Evolutionary conservation across 2,113 vertebrate genomes (phyloP), one percentile per base, ranked within the genome.

Genomic region (Rana temporaria): DNA sequence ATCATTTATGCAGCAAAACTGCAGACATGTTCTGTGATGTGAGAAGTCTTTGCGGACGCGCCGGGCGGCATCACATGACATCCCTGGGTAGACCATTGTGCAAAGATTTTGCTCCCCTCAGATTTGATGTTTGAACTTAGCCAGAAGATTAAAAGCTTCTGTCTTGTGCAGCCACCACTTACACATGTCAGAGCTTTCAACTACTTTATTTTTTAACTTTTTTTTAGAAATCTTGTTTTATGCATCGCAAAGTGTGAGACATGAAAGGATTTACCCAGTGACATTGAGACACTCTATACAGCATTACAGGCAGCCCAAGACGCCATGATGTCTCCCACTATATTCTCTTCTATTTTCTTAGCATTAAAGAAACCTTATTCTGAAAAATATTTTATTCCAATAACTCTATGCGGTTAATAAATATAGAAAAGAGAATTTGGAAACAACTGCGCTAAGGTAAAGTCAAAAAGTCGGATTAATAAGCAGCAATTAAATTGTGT

Each of bases 51-150:
- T 42, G 8, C 42, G 14, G n/a, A n/a, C n/a, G n/a, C n/a, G n/a
- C n/a, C n/a, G n/a, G 67, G 34, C 22, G 2, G 4, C 38, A 20
- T 24, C 70, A 19, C 52, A 17, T 26, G 72, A 2, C 72, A 74
- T 75, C 32, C 73, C 59, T 22, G 73, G 57, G 42, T 76, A 17
- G n/a, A 48, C 32, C 38, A 64, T 42, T 63, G 73, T 63, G 34
- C 63, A 42, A 76, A 32, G 48, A 26, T 67, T 67, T 67, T 67
- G 71, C 20, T 68, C 52, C 63, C 52, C 6, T 15, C n/a, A 52
- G 64, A 79, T 79, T 57, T 68, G 77, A 67, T 22, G 52, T 79
- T 53, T 68, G 48, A 68, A n/a, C 73, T 76, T 19, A 24, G n/a
- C 17, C 62, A 30, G 30, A 56, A 79, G 30, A 79, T 67, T 53